Conservation (phyloP, 2,888 invertebrate genomes). For the Brachylomia viminalis region DNA sequence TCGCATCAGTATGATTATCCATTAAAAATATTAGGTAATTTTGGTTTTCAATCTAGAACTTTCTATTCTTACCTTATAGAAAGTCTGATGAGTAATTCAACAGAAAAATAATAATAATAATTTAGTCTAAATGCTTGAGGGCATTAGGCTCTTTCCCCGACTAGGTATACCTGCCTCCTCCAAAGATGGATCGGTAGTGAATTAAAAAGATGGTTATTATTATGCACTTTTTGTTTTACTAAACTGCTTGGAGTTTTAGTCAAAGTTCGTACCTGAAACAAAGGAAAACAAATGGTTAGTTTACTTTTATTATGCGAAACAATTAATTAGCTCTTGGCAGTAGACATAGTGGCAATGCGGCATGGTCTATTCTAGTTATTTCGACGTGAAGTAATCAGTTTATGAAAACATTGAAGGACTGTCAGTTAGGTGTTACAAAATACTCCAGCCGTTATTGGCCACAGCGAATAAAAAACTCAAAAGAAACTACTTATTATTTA, state of each 20-base stretch:
- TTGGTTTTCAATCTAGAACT: not conserved
- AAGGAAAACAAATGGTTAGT: slow-evolving; percentile 12
- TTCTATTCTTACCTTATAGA: not conserved
- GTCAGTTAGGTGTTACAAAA: slow-evolving; percentile 14
- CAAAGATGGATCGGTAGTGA: not conserved
- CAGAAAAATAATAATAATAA: not conserved
- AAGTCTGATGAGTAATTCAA: not conserved
- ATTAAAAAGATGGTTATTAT: not conserved
- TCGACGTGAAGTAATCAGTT: not conserved
- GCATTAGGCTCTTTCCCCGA: not conserved
- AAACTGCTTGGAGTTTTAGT: not conserved
- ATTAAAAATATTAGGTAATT: not conserved
- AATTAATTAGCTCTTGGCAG: too few species aligned
- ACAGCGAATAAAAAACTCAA: not conserved
- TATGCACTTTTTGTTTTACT: too few species aligned
- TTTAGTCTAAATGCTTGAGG: not conserved
- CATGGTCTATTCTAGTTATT: not conserved
- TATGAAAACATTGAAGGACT: not conserved
- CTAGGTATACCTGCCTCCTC: not conserved
- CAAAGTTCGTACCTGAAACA: slow-evolving; percentile 55
- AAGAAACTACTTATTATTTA: too few species aligned
- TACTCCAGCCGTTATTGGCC: not conserved
- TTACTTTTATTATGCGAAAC: not conserved
- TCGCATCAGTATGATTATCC: not conserved
- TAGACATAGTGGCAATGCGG: not conserved